Conservation (phyloP, 1,140 invertebrate genomes). For the Leptopilina boulardi region DNA sequence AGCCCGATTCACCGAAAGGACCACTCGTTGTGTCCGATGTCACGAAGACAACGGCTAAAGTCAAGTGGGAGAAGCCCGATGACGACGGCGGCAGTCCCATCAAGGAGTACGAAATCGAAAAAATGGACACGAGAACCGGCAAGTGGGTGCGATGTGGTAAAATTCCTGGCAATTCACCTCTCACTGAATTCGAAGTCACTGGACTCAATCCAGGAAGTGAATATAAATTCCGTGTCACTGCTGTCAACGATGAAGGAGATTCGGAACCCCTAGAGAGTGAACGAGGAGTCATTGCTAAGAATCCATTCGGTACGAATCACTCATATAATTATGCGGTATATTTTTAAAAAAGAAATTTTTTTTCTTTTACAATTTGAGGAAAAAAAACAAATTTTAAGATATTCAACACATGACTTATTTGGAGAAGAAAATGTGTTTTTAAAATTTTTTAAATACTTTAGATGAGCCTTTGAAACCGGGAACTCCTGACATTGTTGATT, state of each 20-base stretch:
- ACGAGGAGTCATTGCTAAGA: conserved; percentile 92
- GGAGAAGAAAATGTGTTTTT: no score
- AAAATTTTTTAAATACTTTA: conserved; percentile 67
- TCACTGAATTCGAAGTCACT: conserved; percentile 91
- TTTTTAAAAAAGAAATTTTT: not conserved
- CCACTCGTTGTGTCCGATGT: conserved; percentile 92
- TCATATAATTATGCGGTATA: conserved; percentile 42
- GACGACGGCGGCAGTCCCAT: conserved; percentile 96
- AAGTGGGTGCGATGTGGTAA: conserved; percentile 93
- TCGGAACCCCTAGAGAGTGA: conserved; percentile 94
- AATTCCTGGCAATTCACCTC: conserved; percentile 83
- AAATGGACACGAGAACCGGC: conserved; percentile 92
- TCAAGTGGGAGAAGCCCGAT: conserved; percentile 93
- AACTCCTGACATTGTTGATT: conserved; percentile 92
- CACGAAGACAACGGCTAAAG: conserved; percentile 89
- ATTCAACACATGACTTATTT: no score
- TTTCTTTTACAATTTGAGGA: no score
- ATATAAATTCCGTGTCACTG: conserved; percentile 97
- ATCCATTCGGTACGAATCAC: conserved; percentile 90
- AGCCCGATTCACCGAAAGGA: conserved; percentile 90
- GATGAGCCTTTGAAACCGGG: conserved; percentile 91
- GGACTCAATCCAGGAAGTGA: conserved; percentile 93
- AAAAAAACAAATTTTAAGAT: no score
- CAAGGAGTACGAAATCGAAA: conserved; percentile 96
- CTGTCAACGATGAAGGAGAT: conserved; percentile 96